Conservation (phyloP, 2,888 invertebrate genomes). For the Epistrophella euchroma region DNA sequence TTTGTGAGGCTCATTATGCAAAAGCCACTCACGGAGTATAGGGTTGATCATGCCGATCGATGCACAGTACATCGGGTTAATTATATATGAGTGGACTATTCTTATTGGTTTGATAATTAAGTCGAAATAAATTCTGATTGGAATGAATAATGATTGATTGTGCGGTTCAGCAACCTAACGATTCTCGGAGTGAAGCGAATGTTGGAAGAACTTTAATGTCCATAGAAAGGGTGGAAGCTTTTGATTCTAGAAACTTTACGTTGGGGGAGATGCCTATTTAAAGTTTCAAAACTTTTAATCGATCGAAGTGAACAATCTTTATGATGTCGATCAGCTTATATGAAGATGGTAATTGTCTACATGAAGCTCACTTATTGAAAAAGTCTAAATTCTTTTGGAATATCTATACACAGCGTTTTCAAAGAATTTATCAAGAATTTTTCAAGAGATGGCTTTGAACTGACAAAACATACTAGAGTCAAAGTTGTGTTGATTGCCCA, state of each 20-base stretch:
- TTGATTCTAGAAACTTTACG: neutral
- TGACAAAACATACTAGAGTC: conserved; percentile 1
- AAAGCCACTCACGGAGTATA: conserved; percentile 34
- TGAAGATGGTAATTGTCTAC: neutral
- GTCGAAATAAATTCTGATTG: conserved; percentile 48
- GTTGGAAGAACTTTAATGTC: neutral
- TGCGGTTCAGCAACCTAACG: conserved; percentile 61
- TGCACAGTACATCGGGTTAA: conserved; percentile 50
- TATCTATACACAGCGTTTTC: neutral
- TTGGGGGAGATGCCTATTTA: neutral
- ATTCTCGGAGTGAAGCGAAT: neutral
- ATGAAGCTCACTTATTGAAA: conserved; percentile 6
- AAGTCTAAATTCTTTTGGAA: conserved; percentile 17
- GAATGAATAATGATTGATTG: conserved; percentile 60
- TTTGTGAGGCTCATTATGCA: conserved; percentile 61
- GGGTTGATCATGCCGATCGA: conserved; percentile 48
- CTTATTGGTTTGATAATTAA: conserved; percentile 69
- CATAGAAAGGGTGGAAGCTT: neutral
- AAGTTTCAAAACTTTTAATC: neutral
- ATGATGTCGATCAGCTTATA: neutral
- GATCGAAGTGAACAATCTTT: neutral
- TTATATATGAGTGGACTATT: conserved; percentile 47
- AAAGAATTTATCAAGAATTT: conserved; percentile 28
- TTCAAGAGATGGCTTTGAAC: conserved; percentile 40
- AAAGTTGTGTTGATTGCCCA: conserved; percentile 31